Base-by-base conservation (phyloP, 1,140 invertebrate genomes). In the Scaptomyza montana region DNA sequence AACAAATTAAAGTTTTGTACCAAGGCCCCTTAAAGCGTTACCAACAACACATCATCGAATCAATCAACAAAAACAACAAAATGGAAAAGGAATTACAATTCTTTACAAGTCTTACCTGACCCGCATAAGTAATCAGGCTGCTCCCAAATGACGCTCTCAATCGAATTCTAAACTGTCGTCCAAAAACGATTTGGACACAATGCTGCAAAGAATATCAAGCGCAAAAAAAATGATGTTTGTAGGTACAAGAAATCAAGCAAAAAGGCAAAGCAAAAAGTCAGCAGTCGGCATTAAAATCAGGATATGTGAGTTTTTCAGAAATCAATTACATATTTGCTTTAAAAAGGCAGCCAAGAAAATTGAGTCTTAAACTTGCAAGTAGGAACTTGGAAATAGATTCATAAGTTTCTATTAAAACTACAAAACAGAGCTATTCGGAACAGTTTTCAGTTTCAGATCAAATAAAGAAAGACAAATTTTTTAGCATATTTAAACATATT, bases 91-190 rank as follows among this genome's bases (percentile, higher is more conserved):
- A 25, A 25, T 25, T 25, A 47, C 76, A 69, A 77, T 79, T 82
- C 79, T 79, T 25, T 87, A 84, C 80, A 89, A 72, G 84, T 89
- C 74, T 81, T 84, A 87, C 84, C 84, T 89, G 84, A 89, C 85
- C 77, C 64, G 84, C 84, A 89, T 89, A 89, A 89, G 79, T 89
- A 89, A 89, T 80, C 64, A 89, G 76, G 7, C 8, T 9, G 28
- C 46, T 19, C 10, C 47, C 66, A 54, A 66, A 28, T 36, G 54
- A 39, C 46, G 46, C 16, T 28, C 61, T 33, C 78, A 85, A 86
- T 87, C 82, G 81, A 79, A 77, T 82, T 82, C 79, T 89, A 87
- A 89, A 82, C 78, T 82, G 84, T 89, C 85, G 74, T 89, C 80
- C 70, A 60, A 84, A 89, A 89, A 33, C 84, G 84, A 89, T 89